Evolutionary conservation across 2,888 invertebrate genomes (phyloP), one percentile per base, ranked within the genome.

Genomic region (Eristalis tenax): DNA sequence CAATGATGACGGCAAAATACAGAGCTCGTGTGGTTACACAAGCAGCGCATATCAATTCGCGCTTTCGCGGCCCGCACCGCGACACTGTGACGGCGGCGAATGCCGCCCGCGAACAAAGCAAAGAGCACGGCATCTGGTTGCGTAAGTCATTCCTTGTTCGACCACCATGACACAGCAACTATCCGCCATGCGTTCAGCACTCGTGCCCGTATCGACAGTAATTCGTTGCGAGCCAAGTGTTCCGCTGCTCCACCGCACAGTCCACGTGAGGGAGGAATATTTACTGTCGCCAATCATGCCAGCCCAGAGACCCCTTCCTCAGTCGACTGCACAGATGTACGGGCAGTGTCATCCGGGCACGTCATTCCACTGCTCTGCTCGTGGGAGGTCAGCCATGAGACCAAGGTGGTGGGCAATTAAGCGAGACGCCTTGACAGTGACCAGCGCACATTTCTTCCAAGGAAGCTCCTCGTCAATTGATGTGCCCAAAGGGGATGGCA

Each of bases 261-360:
- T 82, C 70, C 86, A 86, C 86, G 86, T 86, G 86, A 78, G 69
- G 68, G 66, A 75, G 66, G 32, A 59, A 59, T 61, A 63, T 35
- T 4, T 79, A 78, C 70, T 76, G 66, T 79, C 82, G 75, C 66
- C 82, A 82, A 71, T 86, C 75, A 83, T 66, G 78, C 38, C 78
- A 86, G 70, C 74, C n/a, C n/a, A n/a, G n/a, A n/a, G n/a, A n/a
- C n/a, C 66, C 22, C 26, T 10, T 59, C 23, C 59, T 57, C n/a
- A 50, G 43, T 5, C 59, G 59, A 26, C 23, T 26, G 28, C 28
- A 32, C 18, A 18, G 50, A 50, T n/a, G 35, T 11, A 10, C 56
- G 4, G 56, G 4, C 18, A 22, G 56, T 56, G 59, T 59, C 59
- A 59, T 59, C 59, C 26, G 23, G 59, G 8, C 50, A 8, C 18